Conservation (phyloP, 2,113 vertebrate genomes). For the Dipodomys merriami region DNA sequence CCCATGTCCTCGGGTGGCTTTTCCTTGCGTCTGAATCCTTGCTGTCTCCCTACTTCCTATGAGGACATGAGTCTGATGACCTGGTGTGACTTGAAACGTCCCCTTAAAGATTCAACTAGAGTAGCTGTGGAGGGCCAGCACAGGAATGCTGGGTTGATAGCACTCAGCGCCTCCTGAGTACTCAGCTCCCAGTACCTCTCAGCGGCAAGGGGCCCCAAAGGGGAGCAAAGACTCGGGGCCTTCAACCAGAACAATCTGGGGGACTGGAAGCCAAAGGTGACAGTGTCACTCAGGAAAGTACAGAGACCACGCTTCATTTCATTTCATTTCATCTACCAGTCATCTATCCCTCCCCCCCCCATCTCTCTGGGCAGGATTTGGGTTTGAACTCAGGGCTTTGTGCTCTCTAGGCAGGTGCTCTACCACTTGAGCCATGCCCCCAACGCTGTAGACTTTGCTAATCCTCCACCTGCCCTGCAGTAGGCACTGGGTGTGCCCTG, state of each 20-base stretch:
- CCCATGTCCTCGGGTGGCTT: not conserved
- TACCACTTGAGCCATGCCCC: too few species aligned
- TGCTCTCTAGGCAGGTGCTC: too few species aligned
- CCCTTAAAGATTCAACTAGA: not conserved
- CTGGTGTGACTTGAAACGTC: not conserved
- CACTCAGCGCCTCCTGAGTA: rapidly evolving
- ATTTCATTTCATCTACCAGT: not conserved
- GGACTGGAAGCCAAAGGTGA: not conserved
- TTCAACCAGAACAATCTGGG: not conserved
- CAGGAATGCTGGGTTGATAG: not conserved
- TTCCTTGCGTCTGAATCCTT: too few species aligned
- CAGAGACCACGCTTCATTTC: rapidly evolving
- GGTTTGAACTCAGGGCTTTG: too few species aligned
- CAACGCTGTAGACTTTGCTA: not conserved
- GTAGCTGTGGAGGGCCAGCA: not conserved
- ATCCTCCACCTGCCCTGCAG: not conserved
- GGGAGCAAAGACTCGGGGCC: not conserved
- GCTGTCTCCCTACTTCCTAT: not conserved
- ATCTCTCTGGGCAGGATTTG: too few species aligned
- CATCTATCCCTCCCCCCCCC: not conserved
- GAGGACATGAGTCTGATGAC: not conserved
- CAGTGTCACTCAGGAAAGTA: not conserved
- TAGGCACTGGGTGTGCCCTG: not conserved
- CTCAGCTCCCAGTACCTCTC: rapidly evolving
- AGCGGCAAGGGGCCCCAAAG: not conserved